Evolutionary conservation across 2,888 invertebrate genomes (phyloP).

Genomic region (Phyllotreta striolata): DNA sequence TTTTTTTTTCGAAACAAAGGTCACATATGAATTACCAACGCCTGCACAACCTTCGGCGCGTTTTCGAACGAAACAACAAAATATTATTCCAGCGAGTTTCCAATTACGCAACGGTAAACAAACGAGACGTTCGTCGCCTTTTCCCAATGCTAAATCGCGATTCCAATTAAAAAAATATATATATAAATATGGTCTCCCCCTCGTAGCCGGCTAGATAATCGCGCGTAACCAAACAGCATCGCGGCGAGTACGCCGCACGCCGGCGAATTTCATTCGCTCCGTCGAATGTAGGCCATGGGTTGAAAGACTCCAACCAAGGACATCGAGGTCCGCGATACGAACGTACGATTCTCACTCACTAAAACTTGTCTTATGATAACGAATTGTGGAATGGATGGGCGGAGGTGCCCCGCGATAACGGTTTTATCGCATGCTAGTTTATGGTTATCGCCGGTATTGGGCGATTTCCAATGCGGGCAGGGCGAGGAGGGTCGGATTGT

Average conservation of each 20-base stretch:
- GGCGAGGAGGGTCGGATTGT: too few relatives aligned
- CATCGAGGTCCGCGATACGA: conserved; percentile 59
- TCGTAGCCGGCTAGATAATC: conserved; percentile 13
- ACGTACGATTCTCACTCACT: conserved; percentile 27
- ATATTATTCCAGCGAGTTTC: too few relatives aligned
- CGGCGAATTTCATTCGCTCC: conserved; percentile 46
- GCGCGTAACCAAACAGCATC: conserved; percentile 30
- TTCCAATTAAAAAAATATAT: conserved; percentile 7
- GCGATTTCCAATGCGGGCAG: too few relatives aligned
- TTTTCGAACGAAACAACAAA: too few relatives aligned
- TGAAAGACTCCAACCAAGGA: conserved; percentile 79
- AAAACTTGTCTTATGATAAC: conserved; percentile 5
- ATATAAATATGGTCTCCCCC: conserved; percentile 15
- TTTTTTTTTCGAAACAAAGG: too few relatives aligned
- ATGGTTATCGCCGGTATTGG: too few relatives aligned
- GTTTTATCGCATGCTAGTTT: conserved; percentile 2
- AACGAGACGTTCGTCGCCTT: not conserved
- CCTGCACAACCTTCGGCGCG: too few relatives aligned
- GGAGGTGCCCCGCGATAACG: conserved; percentile 22
- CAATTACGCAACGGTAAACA: not conserved
- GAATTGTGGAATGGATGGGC: conserved; percentile 6
- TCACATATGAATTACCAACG: too few relatives aligned
- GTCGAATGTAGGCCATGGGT: conserved; percentile 62
- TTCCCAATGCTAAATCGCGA: not conserved
- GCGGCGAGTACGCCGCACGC: conserved; percentile 52